A percentile compares a stretch with the other conserved stretches of the same genome.
Conservation (phyloP, 1,140 invertebrate species). For the Drosophila equinoxialis region DNA sequence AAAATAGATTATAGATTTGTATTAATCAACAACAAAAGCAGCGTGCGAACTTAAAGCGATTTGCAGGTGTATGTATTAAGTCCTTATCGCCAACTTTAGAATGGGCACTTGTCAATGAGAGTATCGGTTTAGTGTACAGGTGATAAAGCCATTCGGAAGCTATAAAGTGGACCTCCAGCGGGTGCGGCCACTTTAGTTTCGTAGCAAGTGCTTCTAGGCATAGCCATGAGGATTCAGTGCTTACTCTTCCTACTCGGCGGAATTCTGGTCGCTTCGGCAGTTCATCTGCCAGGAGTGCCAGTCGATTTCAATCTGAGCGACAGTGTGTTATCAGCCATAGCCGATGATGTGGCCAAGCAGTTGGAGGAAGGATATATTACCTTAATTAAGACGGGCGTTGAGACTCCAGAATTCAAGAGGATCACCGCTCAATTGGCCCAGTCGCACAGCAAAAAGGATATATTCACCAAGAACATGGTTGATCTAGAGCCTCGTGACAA, state of each 20-base stretch:
- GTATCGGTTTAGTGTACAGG: constrained; percentile 2
- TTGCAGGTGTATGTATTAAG: constrained; percentile 3
- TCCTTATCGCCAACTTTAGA: constrained; percentile 30
- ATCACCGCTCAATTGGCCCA: constrained; percentile 65
- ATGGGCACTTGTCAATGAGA: constrained; percentile 31
- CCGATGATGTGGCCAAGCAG: constrained; percentile 62
- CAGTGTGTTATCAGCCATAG: constrained; percentile 62
- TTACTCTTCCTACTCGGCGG: constrained; percentile 44
- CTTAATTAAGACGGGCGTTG: constrained; percentile 64
- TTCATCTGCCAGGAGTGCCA: constrained; percentile 68
- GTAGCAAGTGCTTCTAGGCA: constrained; percentile 18
- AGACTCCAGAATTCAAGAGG: constrained; percentile 54
- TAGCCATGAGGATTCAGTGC: constrained; percentile 44
- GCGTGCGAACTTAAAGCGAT: not conserved
- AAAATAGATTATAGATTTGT: constrained; percentile 8
- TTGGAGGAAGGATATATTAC: constrained; percentile 66
- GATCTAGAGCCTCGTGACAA: constrained; percentile 61
- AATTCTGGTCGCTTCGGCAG: constrained; percentile 41
- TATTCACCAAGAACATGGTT: constrained; percentile 65
- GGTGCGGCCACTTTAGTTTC: constrained; percentile 34
- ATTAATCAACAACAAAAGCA: not conserved
- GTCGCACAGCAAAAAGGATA: constrained; percentile 69
- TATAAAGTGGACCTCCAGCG: constrained; percentile 56
- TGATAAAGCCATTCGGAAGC: constrained; percentile 33
- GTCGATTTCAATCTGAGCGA: constrained; percentile 60